Base-by-base conservation (phyloP, 2,888 invertebrate species). In the Drosophila prolongata region DNA sequence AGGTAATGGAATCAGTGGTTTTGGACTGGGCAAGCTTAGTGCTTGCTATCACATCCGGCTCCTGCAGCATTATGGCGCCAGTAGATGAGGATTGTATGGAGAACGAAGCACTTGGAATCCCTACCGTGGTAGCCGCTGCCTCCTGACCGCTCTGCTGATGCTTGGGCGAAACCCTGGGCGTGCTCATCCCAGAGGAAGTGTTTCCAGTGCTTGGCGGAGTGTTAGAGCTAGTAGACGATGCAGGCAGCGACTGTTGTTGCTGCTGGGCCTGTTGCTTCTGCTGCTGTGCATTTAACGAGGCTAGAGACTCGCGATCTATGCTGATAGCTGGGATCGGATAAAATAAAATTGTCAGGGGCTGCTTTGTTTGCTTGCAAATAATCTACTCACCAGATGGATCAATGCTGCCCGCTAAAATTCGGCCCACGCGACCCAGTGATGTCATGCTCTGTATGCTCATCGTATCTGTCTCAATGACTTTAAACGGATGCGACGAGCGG, bases 1-100 rank as follows among this genome's bases (percentile, higher is more conserved):
- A 92, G 27, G 91, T 90, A 61, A 92, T 90, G 38, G 92, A 92
- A 70, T 92, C 92, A 3, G 91, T 92, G 69, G 92, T 93, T 85
- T 92, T 93, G 14, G 92, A 92, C 77, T 92, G 91, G 75, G 92
- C 92, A 64, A 95, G 93, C 90, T 98, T 98, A 75, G 98, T 97
- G 93, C 98, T 98, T 66, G 97, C 97, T 82, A 98, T 97, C 88
- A 98, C 97, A 93, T 98, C 98, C 2, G 98, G 98, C 92, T 98
- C 98, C 77, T 92, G 92, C 24, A 92, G 76, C 49, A 91, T 90
- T 27, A 92, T 87, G 59, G 72, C 78, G 5, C 44, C 46, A 11
- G 52, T 19, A 34, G 47, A 11, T 13, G 50, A 14, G 2, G 43
- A 27, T 24, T 24, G 49, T 30, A 34, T 8, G 2, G 47, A 27